Evolutionary conservation across 2,797 vertebrate genomes (phyloP).

Genomic region (Erpetoichthys calabaricus): DNA sequence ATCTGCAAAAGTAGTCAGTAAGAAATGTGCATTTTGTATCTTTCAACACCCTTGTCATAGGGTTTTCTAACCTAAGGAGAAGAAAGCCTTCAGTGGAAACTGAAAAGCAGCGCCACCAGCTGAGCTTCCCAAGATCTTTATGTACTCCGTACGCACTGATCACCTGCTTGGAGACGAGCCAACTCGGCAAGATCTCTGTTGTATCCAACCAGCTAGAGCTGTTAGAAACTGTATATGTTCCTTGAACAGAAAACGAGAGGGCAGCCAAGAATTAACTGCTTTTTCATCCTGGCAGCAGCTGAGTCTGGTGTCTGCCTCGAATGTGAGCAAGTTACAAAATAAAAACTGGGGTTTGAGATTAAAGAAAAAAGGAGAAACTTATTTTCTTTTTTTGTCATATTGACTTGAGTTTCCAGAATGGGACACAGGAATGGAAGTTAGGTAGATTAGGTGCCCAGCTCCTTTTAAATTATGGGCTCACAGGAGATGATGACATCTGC

Average conservation of each 20-base stretch:
- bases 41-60: constrained; percentile 13
- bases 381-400: too few species aligned
- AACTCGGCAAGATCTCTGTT: constrained; percentile 45
- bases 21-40: too few species aligned
- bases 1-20: too few species aligned
- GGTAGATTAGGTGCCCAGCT: too few species aligned
- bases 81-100: constrained; percentile 3
- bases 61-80: constrained; percentile 20
- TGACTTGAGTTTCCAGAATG: too few species aligned
- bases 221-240: constrained; percentile 59
- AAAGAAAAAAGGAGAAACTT: too few species aligned
- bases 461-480: too few species aligned
- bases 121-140: too few species aligned
- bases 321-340: constrained; percentile 26
- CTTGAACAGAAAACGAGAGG: constrained; percentile 53
- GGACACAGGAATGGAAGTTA: too few species aligned
- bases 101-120: not conserved
- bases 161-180: constrained; percentile 47
- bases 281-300: constrained; percentile 51
- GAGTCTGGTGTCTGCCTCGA: constrained; percentile 50
- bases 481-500: too few species aligned
- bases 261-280: constrained; percentile 62
- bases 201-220: constrained; percentile 54
- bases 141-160: constrained; percentile 25
- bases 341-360: constrained; percentile 11